A percentile compares a stretch with the other conserved stretches of the same genome.
phyloP scores from a whole-genome alignment of 2,888 invertebrate genomes.

The Euzetes globulus region DNA sequence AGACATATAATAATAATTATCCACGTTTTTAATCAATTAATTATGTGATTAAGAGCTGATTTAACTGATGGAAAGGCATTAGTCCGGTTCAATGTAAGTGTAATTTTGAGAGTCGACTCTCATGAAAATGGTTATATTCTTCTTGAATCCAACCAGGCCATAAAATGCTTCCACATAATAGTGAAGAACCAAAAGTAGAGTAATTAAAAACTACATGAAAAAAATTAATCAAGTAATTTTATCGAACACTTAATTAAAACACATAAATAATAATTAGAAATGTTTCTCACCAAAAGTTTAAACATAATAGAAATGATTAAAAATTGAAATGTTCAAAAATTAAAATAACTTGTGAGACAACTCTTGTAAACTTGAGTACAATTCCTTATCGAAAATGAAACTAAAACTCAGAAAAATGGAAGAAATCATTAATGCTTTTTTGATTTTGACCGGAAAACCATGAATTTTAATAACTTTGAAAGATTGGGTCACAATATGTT shows the following conservation, averaged over 20 bases:
- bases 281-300: slow-evolving; percentile 24
- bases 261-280: too few relatives aligned
- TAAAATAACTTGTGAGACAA: not conserved
- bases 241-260: not conserved
- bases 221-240: not conserved
- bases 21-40: not conserved
- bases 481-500: slow-evolving; percentile 7
- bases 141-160: slow-evolving; percentile 19
- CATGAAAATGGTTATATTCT: slow-evolving; percentile 23
- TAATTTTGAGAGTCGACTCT: slow-evolving; percentile 7
- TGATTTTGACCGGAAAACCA: slow-evolving; percentile 22
- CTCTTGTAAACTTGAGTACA: not conserved
- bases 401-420: not conserved
- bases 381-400: not conserved
- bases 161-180: slow-evolving; percentile 4
- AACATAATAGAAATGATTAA: not conserved
- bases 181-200: not conserved
- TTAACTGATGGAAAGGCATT: not conserved
- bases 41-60: not conserved
- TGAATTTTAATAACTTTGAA: slow-evolving; percentile 14
- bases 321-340: not conserved
- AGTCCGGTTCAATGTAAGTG: slow-evolving; percentile 12
- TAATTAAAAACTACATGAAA: not conserved
- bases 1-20: too few relatives aligned
- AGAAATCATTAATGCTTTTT: not conserved